A percentile compares a stretch with the other conserved stretches of the same genome.
phyloP scores from a whole-genome alignment of 2,797 vertebrate genomes.

The Phoebastria nigripes region DNA sequence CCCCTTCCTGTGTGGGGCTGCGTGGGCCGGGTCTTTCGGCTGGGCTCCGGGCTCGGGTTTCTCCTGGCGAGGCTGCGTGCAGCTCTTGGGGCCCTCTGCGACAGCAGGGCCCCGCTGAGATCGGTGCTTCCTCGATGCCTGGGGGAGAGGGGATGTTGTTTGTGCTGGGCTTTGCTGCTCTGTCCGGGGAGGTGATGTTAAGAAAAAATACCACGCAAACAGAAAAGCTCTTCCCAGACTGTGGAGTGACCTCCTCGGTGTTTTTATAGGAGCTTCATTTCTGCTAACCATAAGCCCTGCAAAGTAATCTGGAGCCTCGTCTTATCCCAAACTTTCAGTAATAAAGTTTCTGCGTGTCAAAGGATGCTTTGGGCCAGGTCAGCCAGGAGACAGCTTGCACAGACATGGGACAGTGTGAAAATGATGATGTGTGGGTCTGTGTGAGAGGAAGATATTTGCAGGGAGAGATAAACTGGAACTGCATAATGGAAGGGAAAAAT shows the following conservation, averaged over 20 bases:
- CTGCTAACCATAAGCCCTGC: neutral
- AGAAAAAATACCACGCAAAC: accelerated
- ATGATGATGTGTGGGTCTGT: accelerated
- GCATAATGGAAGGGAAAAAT: neutral
- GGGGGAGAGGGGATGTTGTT: no score
- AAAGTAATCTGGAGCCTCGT: accelerated
- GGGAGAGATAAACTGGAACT: neutral
- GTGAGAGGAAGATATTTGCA: neutral
- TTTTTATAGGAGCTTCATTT: neutral
- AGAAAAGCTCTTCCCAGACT: neutral
- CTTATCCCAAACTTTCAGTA: neutral
- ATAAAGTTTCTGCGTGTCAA: neutral
- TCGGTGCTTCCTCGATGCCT: accelerated
- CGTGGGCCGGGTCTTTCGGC: neutral
- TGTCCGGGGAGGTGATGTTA: neutral
- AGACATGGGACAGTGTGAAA: accelerated
- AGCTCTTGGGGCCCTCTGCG: no score
- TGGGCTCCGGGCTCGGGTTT: neutral
- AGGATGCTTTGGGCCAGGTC: neutral
- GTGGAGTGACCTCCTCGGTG: neutral
- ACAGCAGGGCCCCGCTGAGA: neutral
- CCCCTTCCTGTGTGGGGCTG: no score
- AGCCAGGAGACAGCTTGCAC: neutral
- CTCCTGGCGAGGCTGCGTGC: neutral
- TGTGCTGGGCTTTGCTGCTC: neutral